Percentiles rank a stretch among this genome's conserved stretches.
These are phyloP conservation scores for Alloscopus bannaensis DNA, from an alignment of 2,888 invertebrate species.

Conservation along the genomic window DNA sequence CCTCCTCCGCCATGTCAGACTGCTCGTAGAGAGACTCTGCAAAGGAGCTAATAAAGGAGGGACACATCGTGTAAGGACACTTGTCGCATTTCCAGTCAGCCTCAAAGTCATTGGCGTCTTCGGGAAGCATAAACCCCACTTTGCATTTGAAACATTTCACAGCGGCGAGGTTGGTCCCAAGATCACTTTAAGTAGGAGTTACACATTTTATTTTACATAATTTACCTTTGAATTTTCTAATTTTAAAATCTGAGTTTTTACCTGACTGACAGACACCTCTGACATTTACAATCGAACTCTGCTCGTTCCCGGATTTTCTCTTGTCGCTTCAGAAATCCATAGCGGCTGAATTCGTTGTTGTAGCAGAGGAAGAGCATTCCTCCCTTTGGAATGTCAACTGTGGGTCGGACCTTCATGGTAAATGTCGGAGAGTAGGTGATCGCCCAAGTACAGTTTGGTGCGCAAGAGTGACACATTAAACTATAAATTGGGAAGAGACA, in stretches of 20 bases:
- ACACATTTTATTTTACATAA: too few relatives aligned
- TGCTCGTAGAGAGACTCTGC: conserved; percentile 63
- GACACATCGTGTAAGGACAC: conserved; percentile 80
- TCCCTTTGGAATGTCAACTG: conserved; percentile 79
- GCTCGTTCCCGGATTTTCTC: conserved; percentile 72
- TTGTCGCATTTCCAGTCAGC: conserved; percentile 79
- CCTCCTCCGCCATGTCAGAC: conserved; percentile 76
- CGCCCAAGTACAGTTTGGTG: conserved; percentile 74
- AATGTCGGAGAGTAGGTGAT: conserved; percentile 76
- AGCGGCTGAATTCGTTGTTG: conserved; percentile 77
- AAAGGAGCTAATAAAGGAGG: conserved; percentile 78
- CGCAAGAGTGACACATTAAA: conserved; percentile 80
- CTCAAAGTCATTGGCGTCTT: conserved; percentile 74
- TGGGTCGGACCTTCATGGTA: conserved; percentile 80
- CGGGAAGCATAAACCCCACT: conserved; percentile 71
- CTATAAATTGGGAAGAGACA: conserved; percentile 19
- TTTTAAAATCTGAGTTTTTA: too few relatives aligned
- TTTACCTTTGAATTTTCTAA: too few relatives aligned
- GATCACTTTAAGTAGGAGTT: conserved; percentile 74
- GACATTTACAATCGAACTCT: conserved; percentile 73
- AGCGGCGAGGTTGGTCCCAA: conserved; percentile 72
- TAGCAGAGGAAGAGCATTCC: conserved; percentile 83
- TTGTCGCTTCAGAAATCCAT: conserved; percentile 71
- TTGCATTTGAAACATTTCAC: conserved; percentile 72
- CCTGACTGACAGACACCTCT: conserved; percentile 72